Evolutionary conservation across 2,888 invertebrate species (phyloP), one percentile per base, ranked within the genome.

Genomic region (Encarsia formosa): DNA sequence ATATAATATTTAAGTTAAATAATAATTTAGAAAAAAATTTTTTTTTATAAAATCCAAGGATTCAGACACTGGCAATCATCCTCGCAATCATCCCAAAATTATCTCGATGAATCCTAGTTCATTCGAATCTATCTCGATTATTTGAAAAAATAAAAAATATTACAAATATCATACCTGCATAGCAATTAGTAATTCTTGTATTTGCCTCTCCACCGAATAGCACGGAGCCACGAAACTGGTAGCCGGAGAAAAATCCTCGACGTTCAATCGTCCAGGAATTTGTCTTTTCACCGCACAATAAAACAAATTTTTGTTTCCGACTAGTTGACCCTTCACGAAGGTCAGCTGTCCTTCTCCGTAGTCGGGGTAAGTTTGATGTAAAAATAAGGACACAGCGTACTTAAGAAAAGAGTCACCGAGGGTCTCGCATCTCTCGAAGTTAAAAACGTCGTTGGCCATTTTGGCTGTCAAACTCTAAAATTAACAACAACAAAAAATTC

Each of bases 391-490:
- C 1, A 83, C 78, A 2, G 86, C 82, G 62, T 85, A 87, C 75
- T 96, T 95, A 6, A 96, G 76, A 71, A 88, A 89, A 0, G 92
- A 87, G 71, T 96, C 95, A 0, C 95, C 96, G 4, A 96, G 79
- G 0, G 91, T 91, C 74, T 95, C 94, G 13, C 87, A 76, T 2
- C 92, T 77, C 68, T 96, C 95, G 61, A 91, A 72, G 68, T 90
- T 81, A 58, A 92, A 83, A 5, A 81, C 79, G 65, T 95, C 94
- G 56, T 84, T 78, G 0, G 87, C 83, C 52, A 81, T 81, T 29
- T 85, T 82, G 1, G 86, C 79, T 0, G 90, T 91, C 1, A 93
- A 67, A 0, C 90, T 87, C 66, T 81, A 71, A 31, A 78, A 59
- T 40, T 44, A 43, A 42, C 5, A 5, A 35, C 5, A 11, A 51